Base-by-base conservation (phyloP, 1,140 invertebrate genomes). In the Heliothis virescens region DNA sequence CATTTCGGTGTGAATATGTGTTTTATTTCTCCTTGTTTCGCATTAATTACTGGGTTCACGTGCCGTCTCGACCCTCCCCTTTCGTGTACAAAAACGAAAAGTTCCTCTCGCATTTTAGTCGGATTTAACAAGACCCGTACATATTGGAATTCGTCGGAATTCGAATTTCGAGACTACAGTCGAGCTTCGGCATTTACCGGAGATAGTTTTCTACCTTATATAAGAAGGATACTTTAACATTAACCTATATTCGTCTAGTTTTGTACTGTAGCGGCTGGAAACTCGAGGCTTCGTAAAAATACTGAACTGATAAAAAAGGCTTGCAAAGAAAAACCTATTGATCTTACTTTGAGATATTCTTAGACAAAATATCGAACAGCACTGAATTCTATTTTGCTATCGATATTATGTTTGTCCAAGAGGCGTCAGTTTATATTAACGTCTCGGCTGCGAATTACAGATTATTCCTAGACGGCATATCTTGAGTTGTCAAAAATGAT, bases 1-100 rank as follows among this genome's bases (percentile, higher is more conserved):
- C 80, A 81, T 83, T 81, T 81, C 81, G 65, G 72, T 74, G 55
- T 83, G 74, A 78, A 86, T 81, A 73, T 80, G 67, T 84, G 72
- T 85, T 87, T 87, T 84, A 81, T 84, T 84, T 84, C 79, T 83
- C 82, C 80, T 83, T 88, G 84, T 87, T 85, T 88, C 73, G 75
- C 81, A 87, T 88, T 87, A 87, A 88, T 87, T 87, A 84, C 83
- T 62, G 75, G 79, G 69, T 79, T 79, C 80, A 83, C 78, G 72
- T 77, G 48, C 47, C 73, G 50, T 74, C 57, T 13, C 16, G 16
- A 47, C 57, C 72, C 79, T 73, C 85, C 83, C 80, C 59, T 84
- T 82, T 62, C 72, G 75, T 84, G 85, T 86, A 82, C 79, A 82
- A 83, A 86, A 86, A 84, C 76, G 57, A 76, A 82, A 82, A 80